Evolutionary conservation across 2,113 vertebrate species (phyloP).

Genomic region (Spheniscus mendiculus): DNA sequence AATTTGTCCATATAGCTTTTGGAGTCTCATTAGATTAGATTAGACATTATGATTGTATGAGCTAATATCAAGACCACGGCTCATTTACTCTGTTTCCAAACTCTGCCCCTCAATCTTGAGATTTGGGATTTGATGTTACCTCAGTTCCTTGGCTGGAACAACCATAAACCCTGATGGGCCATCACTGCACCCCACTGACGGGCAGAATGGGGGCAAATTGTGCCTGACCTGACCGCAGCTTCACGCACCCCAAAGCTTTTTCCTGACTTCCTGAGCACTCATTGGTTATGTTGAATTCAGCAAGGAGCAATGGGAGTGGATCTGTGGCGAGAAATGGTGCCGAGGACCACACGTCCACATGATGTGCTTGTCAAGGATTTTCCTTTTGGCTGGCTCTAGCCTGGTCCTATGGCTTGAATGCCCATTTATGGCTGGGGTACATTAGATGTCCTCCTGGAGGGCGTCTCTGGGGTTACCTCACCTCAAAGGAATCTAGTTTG

Average conservation of each 20-base stretch:
- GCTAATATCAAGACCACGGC: background rate
- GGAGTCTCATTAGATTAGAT: background rate
- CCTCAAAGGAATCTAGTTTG: background rate
- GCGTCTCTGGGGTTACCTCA: background rate
- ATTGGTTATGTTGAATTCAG: background rate
- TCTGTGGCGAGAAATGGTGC: background rate
- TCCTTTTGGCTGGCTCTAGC: background rate
- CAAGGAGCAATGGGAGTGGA: background rate
- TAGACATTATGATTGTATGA: background rate
- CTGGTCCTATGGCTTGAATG: background rate
- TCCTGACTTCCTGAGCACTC: background rate
- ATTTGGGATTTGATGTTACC: background rate
- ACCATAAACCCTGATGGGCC: background rate
- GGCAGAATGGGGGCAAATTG: background rate
- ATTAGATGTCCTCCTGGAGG: background rate
- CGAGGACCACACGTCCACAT: accelerated
- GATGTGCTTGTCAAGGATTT: background rate
- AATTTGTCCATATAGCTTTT: background rate
- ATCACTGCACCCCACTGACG: background rate
- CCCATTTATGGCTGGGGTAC: background rate
- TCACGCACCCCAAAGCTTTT: background rate
- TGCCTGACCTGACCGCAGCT: background rate
- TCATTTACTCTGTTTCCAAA: background rate
- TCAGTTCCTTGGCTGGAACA: background rate
- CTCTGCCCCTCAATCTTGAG: background rate